Evolutionary conservation across 2,797 vertebrate species (phyloP).

Genomic region (Knipowitschia caucasica): DNA sequence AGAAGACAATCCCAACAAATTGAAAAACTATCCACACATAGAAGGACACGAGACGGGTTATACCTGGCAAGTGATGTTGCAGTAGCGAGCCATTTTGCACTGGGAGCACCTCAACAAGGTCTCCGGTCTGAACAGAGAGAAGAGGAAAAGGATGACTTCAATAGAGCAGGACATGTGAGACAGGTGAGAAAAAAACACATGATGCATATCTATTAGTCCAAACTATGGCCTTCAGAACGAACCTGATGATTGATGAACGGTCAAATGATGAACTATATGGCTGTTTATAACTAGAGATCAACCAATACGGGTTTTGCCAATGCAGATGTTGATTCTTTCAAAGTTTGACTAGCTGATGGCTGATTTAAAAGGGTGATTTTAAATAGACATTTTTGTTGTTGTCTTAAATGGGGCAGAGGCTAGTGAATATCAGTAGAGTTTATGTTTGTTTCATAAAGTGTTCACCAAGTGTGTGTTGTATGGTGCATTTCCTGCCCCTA

Average conservation of each 20-base stretch:
- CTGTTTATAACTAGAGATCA: too few relatives aligned
- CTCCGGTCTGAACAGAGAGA: conserved; percentile 76
- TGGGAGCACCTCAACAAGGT: conserved; percentile 86
- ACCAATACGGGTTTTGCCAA: too few relatives aligned
- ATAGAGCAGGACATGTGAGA: not conserved
- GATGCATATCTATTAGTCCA: not conserved
- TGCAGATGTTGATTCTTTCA: too few relatives aligned
- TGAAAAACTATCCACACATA: not conserved
- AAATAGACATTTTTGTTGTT: conserved; percentile 1
- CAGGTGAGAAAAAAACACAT: not conserved
- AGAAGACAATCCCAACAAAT: conserved; percentile 21
- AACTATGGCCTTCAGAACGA: not conserved
- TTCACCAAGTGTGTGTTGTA: not conserved
- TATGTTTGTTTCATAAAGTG: not conserved
- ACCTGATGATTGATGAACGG: too few relatives aligned
- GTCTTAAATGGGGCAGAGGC: not conserved
- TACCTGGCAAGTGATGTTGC: conserved; percentile 89
- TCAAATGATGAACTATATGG: too few relatives aligned
- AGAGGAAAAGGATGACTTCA: conserved; percentile 14
- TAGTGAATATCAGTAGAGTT: conserved; percentile 22
- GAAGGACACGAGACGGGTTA: not conserved
- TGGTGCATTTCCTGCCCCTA: conserved; percentile 14
- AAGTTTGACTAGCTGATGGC: too few relatives aligned
- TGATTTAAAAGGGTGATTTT: not conserved
- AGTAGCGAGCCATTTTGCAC: conserved; percentile 89